Base-by-base conservation (phyloP, 92 coral and sea anemone species). In the Plumapathes pennacea region DNA sequence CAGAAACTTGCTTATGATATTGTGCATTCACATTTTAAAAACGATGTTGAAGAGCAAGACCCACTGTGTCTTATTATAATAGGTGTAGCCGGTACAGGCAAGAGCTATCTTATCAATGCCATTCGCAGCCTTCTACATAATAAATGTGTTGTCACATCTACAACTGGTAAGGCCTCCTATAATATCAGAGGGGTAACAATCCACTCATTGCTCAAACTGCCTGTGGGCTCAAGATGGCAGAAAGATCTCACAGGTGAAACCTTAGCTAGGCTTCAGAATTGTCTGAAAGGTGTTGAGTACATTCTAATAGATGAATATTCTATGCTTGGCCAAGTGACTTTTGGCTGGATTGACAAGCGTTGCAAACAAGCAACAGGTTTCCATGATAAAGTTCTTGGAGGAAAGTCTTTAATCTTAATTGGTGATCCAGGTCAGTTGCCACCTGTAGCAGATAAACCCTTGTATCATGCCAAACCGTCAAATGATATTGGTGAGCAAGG, bases 1-100 rank as follows among this genome's bases (percentile, higher is more conserved):
- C 90, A 83, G 64, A 21, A 40, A 29, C 75, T 70, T 68, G 90
- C 85, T 53, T 83, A 83, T 64, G 32, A 83, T 30, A 83, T 83
- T 24, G 77, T 83, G 8, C 50, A 41, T 3, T 32, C 20, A 5
- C 84, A 76, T 53, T 72, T 17, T 14, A 25, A 64, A 18, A 44
- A 80, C 50, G 30, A 11, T 15, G 54, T 38, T 60, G 25, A 5
- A 28, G 55, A 73, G 1, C 57, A 49, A 43, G 71, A 72, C 10
- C 65, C 71, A 47, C 50, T 80, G 45, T 50, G 48, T 25, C 87
- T 81, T 4, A 70, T 72, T 39, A 14, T 79, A 13, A 62, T 33
- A n/a, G 78, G 72, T 36, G 62, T 44, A 32, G 84, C 69, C 12
- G 83, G 83, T 20, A 76, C 61, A 14, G 82, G 82, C 7, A 69